Evolutionary conservation across 2,797 vertebrate genomes (phyloP), one percentile per base, ranked within the genome.

Genomic region (Poeciliopsis paucimaculata): DNA sequence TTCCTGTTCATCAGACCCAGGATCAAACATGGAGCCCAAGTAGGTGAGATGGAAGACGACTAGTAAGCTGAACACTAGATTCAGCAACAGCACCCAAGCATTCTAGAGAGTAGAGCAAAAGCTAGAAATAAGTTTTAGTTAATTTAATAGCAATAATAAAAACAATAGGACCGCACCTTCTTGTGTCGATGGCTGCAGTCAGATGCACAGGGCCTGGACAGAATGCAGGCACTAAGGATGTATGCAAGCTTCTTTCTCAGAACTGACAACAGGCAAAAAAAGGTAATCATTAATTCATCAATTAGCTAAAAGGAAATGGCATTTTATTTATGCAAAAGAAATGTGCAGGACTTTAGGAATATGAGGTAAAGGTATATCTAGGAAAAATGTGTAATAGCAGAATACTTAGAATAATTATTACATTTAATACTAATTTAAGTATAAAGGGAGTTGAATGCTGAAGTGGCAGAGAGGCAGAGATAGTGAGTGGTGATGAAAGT

Each of bases 21-120:
- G 92, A 87, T 98, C 97, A 88, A 98, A 98, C 90, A 98, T 93
- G 51, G 97, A 97, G 64, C 97, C 97, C 90, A 98, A 90, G 87
- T 98, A 98, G 47, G 96, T 95, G 85, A 98, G 95, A 84, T 98
- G 97, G 84, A 98, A 96, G 86, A 98, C 83, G 31, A 95, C 92
- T 55, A 98, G 88, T 2, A 92, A 73, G 26, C 96, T 94, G 88
- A 98, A 98, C 39, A 93, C 28, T 76, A 96, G 74, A 81, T 98
- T 98, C 75, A 97, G 86, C 64, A 91, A 84, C 85, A 88, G 85
- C 57, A 98, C 97, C 95, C 96, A 96, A n/a, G 93, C 82, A 26
- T 91, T 94, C 97, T 98, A 76, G 47, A 83, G 41, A 76, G 0
- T 12, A 64, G 12, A 47, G 41, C 20, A 66, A 53, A 53, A 15